phyloP scores from a whole-genome alignment of 2,797 vertebrate genomes.

The Eulemur rubriventer region DNA sequence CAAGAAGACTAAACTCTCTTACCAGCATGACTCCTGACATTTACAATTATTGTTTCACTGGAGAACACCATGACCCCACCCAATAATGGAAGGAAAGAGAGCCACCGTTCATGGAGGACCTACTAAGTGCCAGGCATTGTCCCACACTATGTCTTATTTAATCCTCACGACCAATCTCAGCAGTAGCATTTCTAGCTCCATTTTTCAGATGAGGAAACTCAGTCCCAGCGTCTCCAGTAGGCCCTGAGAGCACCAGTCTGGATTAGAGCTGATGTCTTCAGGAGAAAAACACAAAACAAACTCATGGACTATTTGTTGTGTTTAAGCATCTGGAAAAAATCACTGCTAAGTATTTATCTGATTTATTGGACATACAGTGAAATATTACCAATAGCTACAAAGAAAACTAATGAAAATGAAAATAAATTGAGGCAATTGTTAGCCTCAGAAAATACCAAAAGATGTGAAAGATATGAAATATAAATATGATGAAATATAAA shows the following conservation, averaged over 20 bases:
- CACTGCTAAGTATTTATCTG: background rate
- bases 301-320: background rate
- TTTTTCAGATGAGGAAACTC: background rate
- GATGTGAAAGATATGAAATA: background rate
- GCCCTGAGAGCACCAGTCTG: background rate
- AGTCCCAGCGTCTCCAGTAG: background rate
- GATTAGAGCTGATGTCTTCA: background rate
- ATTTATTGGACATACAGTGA: background rate
- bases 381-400: background rate
- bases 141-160: background rate
- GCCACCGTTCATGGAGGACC: background rate
- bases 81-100: background rate
- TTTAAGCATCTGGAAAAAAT: background rate
- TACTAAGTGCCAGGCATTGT: background rate
- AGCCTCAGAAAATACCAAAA: background rate
- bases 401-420: background rate
- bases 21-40: background rate
- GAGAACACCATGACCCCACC: background rate
- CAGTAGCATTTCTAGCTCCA: background rate
- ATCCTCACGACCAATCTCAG: background rate
- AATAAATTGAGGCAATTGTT: background rate
- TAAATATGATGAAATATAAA: no score
- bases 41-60: background rate
- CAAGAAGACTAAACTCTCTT: slow-evolving; percentile 31
- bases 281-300: background rate